Evolutionary conservation across 2,888 invertebrate species (phyloP).

Genomic region (Microplitis manilae): DNA sequence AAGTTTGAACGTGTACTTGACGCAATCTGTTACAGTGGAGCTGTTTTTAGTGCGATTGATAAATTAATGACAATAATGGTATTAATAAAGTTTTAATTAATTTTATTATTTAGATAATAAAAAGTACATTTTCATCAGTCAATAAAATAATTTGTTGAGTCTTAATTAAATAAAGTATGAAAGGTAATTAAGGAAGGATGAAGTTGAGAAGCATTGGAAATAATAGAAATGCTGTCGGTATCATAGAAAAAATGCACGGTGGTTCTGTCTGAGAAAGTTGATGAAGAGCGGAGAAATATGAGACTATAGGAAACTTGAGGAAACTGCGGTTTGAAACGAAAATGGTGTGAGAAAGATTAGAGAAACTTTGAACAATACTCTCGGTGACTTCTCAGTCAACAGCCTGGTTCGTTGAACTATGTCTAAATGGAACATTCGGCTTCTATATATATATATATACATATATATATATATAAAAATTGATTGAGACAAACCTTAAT

Average conservation of each 20-base stretch:
- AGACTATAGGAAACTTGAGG: slow-evolving; percentile 44
- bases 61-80: neutral
- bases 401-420: slow-evolving; percentile 17
- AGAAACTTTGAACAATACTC: slow-evolving; percentile 49
- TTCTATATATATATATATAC: slow-evolving; percentile 4
- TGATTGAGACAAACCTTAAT: too few species aligned
- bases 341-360: slow-evolving; percentile 45
- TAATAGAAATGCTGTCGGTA: slow-evolving; percentile 25
- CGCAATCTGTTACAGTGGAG: too few species aligned
- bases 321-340: slow-evolving; percentile 37
- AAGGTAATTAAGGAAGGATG: slow-evolving; percentile 10
- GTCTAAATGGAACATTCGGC: slow-evolving; percentile 13
- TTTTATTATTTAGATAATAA: neutral
- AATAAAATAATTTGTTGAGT: neutral
- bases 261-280: slow-evolving; percentile 27
- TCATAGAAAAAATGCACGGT: slow-evolving; percentile 17
- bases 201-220: slow-evolving; percentile 35
- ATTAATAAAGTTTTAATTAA: neutral
- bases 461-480: slow-evolving; percentile 1
- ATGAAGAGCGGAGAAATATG: slow-evolving; percentile 5
- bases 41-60: too few species aligned
- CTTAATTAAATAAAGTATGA: neutral
- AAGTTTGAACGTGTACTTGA: too few species aligned
- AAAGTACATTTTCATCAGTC: neutral
- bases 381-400: slow-evolving; percentile 15